Conservation (phyloP, 2,888 invertebrate species). For the Meghimatium bilineatum region DNA sequence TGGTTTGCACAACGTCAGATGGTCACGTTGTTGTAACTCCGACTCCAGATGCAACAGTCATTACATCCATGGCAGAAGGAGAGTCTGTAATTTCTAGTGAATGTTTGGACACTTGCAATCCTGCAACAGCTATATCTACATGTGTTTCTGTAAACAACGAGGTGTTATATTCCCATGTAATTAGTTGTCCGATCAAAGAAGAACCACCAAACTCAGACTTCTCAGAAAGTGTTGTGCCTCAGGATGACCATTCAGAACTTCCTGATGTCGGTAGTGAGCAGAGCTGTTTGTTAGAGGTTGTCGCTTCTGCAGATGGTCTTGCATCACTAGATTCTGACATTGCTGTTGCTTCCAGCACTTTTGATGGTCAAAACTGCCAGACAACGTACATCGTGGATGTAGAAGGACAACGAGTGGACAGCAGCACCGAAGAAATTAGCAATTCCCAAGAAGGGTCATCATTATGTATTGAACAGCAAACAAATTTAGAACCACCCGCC, state of each 20-base stretch:
- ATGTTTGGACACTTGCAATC: not conserved
- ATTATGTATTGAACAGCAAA: not conserved
- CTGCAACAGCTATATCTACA: not conserved
- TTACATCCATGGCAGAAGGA: not conserved
- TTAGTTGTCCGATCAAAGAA: not conserved
- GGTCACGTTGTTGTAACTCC: slow-evolving; percentile 32
- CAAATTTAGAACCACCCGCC: not conserved
- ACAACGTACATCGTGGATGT: slow-evolving; percentile 26
- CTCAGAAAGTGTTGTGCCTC: not conserved
- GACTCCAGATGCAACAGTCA: not conserved
- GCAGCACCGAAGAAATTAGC: slow-evolving; percentile 7
- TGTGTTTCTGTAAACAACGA: slow-evolving; percentile 4
- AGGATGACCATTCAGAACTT: not conserved
- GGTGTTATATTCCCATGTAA: slow-evolving; percentile 9
- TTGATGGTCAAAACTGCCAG: not conserved
- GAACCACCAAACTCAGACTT: not conserved
- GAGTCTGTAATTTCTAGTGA: not conserved
- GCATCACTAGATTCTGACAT: slow-evolving; percentile 32
- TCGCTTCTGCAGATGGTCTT: slow-evolving; percentile 35
- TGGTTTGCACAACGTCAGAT: slow-evolving; percentile 37
- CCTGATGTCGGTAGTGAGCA: not conserved
- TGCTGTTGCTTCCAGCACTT: not conserved
- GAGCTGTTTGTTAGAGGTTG: slow-evolving; percentile 37
- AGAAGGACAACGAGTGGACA: not conserved
- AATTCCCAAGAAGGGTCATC: not conserved